phyloP scores from a whole-genome alignment of 2,797 vertebrate genomes.

The Characodon lateralis region DNA sequence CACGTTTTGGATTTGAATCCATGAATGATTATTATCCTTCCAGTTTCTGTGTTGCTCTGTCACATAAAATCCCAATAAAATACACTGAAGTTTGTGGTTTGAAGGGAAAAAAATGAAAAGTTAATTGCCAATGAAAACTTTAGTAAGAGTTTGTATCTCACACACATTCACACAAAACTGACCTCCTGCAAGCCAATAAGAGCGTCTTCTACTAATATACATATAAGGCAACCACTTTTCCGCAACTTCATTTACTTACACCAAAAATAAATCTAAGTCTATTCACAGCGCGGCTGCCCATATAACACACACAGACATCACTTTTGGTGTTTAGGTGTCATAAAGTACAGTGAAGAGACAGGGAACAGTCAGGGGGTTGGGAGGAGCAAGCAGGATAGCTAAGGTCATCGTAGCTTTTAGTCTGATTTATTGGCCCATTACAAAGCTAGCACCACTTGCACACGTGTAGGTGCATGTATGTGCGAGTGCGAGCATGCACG shows the following conservation, averaged over 20 bases:
- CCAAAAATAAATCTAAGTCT: constrained; percentile 51
- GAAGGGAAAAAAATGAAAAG: background rate
- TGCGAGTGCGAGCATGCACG: background rate
- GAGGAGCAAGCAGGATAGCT: constrained; percentile 43
- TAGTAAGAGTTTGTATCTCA: background rate
- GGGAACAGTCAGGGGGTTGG: constrained; percentile 32
- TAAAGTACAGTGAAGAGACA: constrained; percentile 57
- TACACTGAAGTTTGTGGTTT: background rate
- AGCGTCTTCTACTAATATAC: constrained; percentile 31
- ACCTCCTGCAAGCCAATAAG: constrained; percentile 22
- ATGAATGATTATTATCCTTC: background rate
- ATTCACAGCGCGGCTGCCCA: constrained; percentile 26
- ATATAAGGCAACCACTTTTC: constrained; percentile 20
- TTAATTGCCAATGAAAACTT: background rate
- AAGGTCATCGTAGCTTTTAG: constrained; percentile 64
- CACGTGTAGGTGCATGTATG: constrained; percentile 13
- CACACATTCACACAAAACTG: constrained; percentile 19
- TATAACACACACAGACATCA: constrained; percentile 12
- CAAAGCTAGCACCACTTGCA: constrained; percentile 36
- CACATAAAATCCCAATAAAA: background rate
- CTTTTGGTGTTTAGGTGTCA: constrained; percentile 17
- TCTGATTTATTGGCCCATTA: constrained; percentile 73
- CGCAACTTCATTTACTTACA: constrained; percentile 13
- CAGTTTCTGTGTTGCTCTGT: background rate
- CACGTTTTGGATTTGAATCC: too few species aligned